phyloP scores from a whole-genome alignment of 2,113 vertebrate species.

The Chamaetylas fuelleborni region DNA sequence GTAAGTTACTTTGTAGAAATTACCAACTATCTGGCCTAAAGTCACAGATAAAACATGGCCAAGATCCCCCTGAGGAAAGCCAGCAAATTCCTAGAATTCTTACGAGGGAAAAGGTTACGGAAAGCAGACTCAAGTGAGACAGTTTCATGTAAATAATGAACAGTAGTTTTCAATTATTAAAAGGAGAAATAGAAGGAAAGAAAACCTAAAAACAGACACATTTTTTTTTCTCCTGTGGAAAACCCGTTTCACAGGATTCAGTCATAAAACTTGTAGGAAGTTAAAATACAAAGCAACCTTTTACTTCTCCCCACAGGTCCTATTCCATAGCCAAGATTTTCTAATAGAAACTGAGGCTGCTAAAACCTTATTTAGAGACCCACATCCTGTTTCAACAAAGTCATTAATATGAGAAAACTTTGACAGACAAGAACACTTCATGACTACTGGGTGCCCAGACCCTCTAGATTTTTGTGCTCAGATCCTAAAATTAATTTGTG shows the following conservation, averaged over 20 bases:
- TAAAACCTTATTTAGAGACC: neutral
- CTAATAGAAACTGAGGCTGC: neutral
- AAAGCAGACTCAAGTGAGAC: constrained; percentile 71
- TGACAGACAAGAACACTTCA: neutral
- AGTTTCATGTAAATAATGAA: constrained; percentile 79
- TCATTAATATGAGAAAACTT: neutral
- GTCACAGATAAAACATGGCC: constrained; percentile 73
- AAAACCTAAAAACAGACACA: constrained; percentile 34
- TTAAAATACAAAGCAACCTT: constrained; percentile 38
- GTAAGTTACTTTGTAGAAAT: constrained; percentile 11
- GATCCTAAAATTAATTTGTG: neutral
- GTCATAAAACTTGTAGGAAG: constrained; percentile 30
- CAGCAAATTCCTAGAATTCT: constrained; percentile 80
- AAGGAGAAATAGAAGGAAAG: constrained; percentile 58
- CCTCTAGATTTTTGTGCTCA: neutral
- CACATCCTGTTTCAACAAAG: neutral
- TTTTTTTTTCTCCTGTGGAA: constrained; percentile 49
- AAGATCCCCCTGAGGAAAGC: constrained; percentile 71
- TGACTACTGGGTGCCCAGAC: neutral
- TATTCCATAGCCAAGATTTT: neutral
- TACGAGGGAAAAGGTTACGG: constrained; percentile 78
- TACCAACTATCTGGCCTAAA: constrained; percentile 48
- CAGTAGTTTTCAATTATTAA: constrained; percentile 79
- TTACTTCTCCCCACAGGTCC: neutral
- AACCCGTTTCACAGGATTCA: constrained; percentile 53